Evolutionary conservation across 2,888 invertebrate species (phyloP).

Genomic region (Parasteatoda lunata): DNA sequence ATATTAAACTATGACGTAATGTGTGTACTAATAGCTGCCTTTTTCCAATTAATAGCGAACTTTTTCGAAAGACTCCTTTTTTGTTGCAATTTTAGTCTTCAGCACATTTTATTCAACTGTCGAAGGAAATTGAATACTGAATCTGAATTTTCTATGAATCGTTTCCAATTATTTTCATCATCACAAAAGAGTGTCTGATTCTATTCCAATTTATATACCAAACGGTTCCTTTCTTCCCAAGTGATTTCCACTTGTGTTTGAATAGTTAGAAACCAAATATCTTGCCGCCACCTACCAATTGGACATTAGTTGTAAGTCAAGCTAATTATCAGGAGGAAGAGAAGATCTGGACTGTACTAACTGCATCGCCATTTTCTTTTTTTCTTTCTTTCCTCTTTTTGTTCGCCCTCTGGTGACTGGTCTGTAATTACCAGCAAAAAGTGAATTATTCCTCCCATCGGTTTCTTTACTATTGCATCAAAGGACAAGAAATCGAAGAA

Average conservation of each 20-base stretch:
- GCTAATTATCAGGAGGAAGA: slow-evolving; percentile 44
- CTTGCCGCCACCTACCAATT: slow-evolving; percentile 28
- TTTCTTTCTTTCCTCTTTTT: slow-evolving; percentile 15
- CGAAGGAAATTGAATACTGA: too few relatives aligned
- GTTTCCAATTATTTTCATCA: too few relatives aligned
- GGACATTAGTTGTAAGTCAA: slow-evolving; percentile 39
- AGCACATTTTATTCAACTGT: too few relatives aligned
- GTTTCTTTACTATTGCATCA: slow-evolving; percentile 11
- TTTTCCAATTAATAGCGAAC: too few relatives aligned
- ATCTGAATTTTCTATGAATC: too few relatives aligned
- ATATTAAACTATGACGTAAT: too few relatives aligned
- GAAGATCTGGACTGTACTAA: neutral
- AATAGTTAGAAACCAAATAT: slow-evolving; percentile 37
- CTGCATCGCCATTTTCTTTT: slow-evolving; percentile 6
- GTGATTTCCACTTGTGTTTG: neutral
- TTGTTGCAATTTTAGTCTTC: too few relatives aligned
- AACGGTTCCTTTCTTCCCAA: too few relatives aligned
- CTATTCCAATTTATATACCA: too few relatives aligned
- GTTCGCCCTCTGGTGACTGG: neutral
- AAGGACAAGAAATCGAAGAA: neutral
- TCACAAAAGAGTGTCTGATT: too few relatives aligned
- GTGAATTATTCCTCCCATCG: slow-evolving; percentile 34
- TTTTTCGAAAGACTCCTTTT: too few relatives aligned
- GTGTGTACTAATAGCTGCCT: too few relatives aligned
- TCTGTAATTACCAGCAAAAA: slow-evolving; percentile 38